Evolutionary conservation across 2,888 invertebrate genomes (phyloP).

Genomic region (Euplexia lucipara): DNA sequence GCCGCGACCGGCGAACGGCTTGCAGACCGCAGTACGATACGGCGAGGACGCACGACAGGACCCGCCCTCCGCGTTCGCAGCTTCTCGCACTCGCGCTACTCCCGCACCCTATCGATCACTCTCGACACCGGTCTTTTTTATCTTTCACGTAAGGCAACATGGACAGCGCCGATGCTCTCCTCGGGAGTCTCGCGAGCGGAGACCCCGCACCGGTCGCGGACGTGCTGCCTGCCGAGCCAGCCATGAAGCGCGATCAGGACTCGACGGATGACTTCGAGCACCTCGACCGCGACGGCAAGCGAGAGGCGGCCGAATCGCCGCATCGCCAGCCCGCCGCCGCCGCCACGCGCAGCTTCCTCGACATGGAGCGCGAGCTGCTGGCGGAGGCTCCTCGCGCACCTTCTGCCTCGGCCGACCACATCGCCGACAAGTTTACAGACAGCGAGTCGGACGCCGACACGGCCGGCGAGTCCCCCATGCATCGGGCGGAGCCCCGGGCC

Average conservation of each 20-base stretch:
- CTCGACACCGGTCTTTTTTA: constrained; percentile 63
- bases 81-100: constrained; percentile 68
- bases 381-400: constrained; percentile 80
- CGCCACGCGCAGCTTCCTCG: constrained; percentile 86
- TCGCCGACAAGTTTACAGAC: constrained; percentile 91
- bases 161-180: constrained; percentile 82
- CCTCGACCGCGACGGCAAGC: constrained; percentile 91
- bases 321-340: constrained; percentile 76
- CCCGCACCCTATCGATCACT: constrained; percentile 81
- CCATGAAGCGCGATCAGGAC: constrained; percentile 92
- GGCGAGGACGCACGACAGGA: constrained; percentile 84
- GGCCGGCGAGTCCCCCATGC: constrained; percentile 86
- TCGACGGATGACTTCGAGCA: constrained; percentile 95
- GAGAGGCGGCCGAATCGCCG: constrained; percentile 79
- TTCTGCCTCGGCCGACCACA: constrained; percentile 79
- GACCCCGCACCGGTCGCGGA: constrained; percentile 70
- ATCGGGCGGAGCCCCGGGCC: constrained; percentile 82
- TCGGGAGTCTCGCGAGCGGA: constrained; percentile 82
- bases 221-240: constrained; percentile 60
- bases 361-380: constrained; percentile 88
- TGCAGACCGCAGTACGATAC: constrained; percentile 82
- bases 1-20: constrained; percentile 73
- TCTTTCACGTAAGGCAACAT: constrained; percentile 72
- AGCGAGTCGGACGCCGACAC: constrained; percentile 90
- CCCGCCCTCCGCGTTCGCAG: constrained; percentile 75